phyloP scores from a whole-genome alignment of 2,888 invertebrate species.

The Hymenopus coronatus region DNA sequence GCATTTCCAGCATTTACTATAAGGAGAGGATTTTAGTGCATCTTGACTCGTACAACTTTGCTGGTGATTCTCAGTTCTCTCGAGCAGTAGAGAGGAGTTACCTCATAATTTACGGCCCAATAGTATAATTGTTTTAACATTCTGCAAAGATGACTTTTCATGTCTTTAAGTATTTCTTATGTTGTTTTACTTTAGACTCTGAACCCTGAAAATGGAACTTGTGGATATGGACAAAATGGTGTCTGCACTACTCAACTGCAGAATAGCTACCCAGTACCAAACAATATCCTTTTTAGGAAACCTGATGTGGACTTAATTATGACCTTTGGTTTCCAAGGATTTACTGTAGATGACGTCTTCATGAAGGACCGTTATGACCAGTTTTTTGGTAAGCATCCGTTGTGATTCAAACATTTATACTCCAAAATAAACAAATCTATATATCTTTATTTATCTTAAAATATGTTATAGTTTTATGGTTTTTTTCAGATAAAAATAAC shows the following conservation, averaged over 20 bases:
- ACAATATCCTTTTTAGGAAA: neutral
- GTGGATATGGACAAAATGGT: neutral
- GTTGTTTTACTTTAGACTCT: neutral
- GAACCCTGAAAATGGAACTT: conserved; percentile 11
- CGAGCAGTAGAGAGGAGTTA: too few relatives aligned
- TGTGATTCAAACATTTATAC: neutral
- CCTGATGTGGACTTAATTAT: neutral
- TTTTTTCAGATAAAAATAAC: too few relatives aligned
- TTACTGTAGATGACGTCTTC: neutral
- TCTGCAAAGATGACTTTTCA: too few relatives aligned
- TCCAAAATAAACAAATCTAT: too few relatives aligned
- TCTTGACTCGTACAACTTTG: too few relatives aligned
- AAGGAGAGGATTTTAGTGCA: too few relatives aligned
- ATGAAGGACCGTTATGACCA: neutral
- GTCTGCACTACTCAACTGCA: neutral
- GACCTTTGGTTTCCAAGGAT: neutral
- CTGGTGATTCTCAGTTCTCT: too few relatives aligned
- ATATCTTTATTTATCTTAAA: too few relatives aligned
- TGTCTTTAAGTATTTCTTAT: neutral
- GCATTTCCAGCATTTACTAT: too few relatives aligned
- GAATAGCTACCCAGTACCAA: neutral
- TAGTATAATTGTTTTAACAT: too few relatives aligned
- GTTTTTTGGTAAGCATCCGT: neutral
- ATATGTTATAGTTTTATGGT: too few relatives aligned
- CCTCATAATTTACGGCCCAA: too few relatives aligned